Conservation (phyloP, 1,140 invertebrate genomes). For the Drosophila obscura region DNA sequence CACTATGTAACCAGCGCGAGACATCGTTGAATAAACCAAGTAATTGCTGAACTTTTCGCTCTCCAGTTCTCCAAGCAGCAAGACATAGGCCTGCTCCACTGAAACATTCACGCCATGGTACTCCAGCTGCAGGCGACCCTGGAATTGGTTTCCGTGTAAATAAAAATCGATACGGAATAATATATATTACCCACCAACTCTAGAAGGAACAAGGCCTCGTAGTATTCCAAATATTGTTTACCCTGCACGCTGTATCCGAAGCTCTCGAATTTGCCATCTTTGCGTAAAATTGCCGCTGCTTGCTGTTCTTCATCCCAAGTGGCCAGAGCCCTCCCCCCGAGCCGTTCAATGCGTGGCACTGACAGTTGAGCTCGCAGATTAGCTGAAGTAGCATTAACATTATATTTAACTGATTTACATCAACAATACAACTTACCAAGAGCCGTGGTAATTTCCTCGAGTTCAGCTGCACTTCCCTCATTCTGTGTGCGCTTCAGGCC, state of each 20-base stretch:
- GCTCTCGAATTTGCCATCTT: constrained; percentile 78
- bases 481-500: constrained; percentile 62
- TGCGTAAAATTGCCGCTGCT: constrained; percentile 62
- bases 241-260: constrained; percentile 65
- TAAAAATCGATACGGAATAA: not conserved
- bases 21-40: constrained; percentile 69
- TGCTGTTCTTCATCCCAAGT: constrained; percentile 60
- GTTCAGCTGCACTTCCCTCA: constrained; percentile 46
- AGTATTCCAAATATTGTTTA: constrained; percentile 67
- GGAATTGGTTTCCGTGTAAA: not conserved
- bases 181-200: constrained; percentile 54
- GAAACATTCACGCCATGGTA: constrained; percentile 57
- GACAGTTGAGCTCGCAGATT: constrained; percentile 56
- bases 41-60: constrained; percentile 65
- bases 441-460: constrained; percentile 37
- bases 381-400: constrained; percentile 37
- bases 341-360: constrained; percentile 61
- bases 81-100: constrained; percentile 70
- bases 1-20: constrained; percentile 75
- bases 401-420: not conserved
- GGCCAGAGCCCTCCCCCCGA: constrained; percentile 62
- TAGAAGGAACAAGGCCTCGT: constrained; percentile 71
- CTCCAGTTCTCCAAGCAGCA: constrained; percentile 59
- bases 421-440: constrained; percentile 30
- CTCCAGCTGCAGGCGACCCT: constrained; percentile 75